phyloP scores from a whole-genome alignment of 2,888 invertebrate genomes.

The Atethmia centrago region DNA sequence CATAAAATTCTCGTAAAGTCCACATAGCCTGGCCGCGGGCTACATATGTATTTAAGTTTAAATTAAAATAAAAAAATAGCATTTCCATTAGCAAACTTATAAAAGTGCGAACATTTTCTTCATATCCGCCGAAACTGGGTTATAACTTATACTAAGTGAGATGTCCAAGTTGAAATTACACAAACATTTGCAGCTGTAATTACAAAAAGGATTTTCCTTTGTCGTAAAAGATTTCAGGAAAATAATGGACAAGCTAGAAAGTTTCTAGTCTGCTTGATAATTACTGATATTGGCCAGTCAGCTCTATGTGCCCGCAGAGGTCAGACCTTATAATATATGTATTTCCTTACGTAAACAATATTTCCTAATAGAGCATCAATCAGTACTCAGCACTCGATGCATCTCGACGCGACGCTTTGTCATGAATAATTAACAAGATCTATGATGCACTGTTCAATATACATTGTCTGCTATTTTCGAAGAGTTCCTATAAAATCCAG shows the following conservation, averaged over 20 bases:
- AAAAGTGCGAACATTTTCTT: slow-evolving; percentile 20
- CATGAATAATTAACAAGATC: slow-evolving; percentile 28
- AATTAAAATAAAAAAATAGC: slow-evolving; percentile 3
- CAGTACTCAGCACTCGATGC: not conserved
- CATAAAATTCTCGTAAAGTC: not conserved
- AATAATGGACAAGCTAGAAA: not conserved
- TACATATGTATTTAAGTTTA: not conserved
- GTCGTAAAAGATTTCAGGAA: slow-evolving; percentile 1
- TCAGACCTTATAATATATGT: no score
- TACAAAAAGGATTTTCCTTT: slow-evolving; percentile 21
- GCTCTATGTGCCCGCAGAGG: not conserved
- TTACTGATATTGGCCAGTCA: slow-evolving; percentile 1
- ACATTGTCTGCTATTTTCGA: not conserved
- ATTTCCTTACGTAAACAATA: slow-evolving; percentile 9
- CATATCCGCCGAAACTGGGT: slow-evolving; percentile 35
- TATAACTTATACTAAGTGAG: slow-evolving; percentile 21
- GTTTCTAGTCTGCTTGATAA: not conserved
- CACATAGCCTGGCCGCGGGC: not conserved
- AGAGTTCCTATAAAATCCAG: not conserved
- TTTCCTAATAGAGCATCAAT: slow-evolving; percentile 10
- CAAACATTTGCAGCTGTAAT: slow-evolving; percentile 30
- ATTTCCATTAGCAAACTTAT: slow-evolving; percentile 17
- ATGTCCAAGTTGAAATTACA: slow-evolving; percentile 33
- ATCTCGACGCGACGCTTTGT: slow-evolving; percentile 3
- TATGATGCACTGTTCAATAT: slow-evolving; percentile 15